Percentiles rank a stretch among this genome's conserved stretches.
Conservation (phyloP, 2,888 invertebrate genomes). For the Vannuccia rotundouncinata region DNA sequence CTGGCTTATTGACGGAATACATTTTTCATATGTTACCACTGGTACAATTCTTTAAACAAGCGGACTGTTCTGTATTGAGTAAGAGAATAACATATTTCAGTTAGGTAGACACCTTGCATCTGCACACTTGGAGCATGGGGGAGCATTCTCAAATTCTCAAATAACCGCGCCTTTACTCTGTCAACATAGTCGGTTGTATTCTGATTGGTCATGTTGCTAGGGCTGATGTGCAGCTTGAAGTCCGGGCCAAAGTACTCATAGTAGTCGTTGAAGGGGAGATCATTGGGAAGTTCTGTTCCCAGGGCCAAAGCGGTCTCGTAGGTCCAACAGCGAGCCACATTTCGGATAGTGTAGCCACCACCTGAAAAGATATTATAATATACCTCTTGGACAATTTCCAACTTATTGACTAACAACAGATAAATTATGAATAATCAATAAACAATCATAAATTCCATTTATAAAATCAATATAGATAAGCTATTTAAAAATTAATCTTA, state of each 20-base stretch:
- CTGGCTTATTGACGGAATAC: too few relatives aligned
- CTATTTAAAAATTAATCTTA: too few relatives aligned
- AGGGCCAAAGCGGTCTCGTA: constrained; percentile 96
- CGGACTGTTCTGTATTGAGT: too few relatives aligned
- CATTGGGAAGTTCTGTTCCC: constrained; percentile 90
- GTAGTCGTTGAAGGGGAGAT: constrained; percentile 97
- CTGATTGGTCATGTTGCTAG: constrained; percentile 97
- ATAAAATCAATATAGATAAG: too few relatives aligned
- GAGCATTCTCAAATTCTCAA: constrained; percentile 92
- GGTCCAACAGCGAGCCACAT: constrained; percentile 98
- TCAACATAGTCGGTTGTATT: constrained; percentile 95
- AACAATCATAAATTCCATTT: too few relatives aligned
- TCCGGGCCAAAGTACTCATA: constrained; percentile 99
- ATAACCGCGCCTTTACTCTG: constrained; percentile 78
- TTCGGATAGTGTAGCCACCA: constrained; percentile 53
- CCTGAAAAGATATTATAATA: too few relatives aligned
- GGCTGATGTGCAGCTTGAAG: constrained; percentile 95
- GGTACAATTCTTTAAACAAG: too few relatives aligned
- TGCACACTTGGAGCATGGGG: constrained; percentile 96
- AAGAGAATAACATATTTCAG: too few relatives aligned
- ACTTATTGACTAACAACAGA: too few relatives aligned
- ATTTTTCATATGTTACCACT: too few relatives aligned
- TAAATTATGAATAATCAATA: too few relatives aligned
- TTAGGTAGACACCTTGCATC: constrained; percentile 62
- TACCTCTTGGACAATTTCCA: too few relatives aligned